phyloP scores from a whole-genome alignment of 2,113 vertebrate species.

The Boleophthalmus pectinirostris region DNA sequence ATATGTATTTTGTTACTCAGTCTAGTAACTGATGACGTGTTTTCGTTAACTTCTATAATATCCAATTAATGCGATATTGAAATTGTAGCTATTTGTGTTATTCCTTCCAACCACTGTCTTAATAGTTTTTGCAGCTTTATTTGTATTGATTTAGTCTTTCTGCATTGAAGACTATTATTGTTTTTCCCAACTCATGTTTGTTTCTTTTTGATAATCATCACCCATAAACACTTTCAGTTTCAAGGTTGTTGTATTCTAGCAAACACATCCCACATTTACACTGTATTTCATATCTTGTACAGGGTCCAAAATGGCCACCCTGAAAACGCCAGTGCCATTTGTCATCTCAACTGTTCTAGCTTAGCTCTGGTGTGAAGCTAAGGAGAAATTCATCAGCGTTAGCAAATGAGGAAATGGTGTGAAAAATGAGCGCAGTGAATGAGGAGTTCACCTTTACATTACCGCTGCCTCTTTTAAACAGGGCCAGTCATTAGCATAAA shows the following conservation, averaged over 20 bases:
- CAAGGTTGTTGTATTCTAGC: background rate
- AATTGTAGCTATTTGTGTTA: too few species aligned
- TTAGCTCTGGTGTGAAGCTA: slow-evolving; percentile 13
- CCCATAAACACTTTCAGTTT: background rate
- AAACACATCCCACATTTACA: background rate
- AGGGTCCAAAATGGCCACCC: background rate
- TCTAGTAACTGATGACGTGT: too few species aligned
- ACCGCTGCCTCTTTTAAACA: slow-evolving; percentile 44
- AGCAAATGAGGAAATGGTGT: slow-evolving; percentile 57
- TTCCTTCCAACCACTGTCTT: background rate
- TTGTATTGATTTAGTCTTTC: background rate
- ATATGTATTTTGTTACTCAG: too few species aligned
- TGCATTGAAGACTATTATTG: background rate
- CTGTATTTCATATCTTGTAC: slow-evolving; percentile 9
- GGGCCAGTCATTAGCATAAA: slow-evolving; percentile 66
- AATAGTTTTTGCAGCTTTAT: background rate
- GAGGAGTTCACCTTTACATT: slow-evolving; percentile 60
- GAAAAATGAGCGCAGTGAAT: slow-evolving; percentile 45
- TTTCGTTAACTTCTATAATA: too few species aligned
- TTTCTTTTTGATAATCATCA: background rate
- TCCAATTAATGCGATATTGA: too few species aligned
- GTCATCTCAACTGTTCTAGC: slow-evolving; percentile 11
- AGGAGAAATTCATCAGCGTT: slow-evolving; percentile 45
- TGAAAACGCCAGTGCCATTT: slow-evolving; percentile 13
- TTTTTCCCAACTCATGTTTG: background rate